Percentiles rank a stretch among this genome's conserved stretches.
These are phyloP conservation scores for Ditylenchus weischeri DNA, from an alignment of 2,888 invertebrate genomes.

Conservation along the genomic window DNA sequence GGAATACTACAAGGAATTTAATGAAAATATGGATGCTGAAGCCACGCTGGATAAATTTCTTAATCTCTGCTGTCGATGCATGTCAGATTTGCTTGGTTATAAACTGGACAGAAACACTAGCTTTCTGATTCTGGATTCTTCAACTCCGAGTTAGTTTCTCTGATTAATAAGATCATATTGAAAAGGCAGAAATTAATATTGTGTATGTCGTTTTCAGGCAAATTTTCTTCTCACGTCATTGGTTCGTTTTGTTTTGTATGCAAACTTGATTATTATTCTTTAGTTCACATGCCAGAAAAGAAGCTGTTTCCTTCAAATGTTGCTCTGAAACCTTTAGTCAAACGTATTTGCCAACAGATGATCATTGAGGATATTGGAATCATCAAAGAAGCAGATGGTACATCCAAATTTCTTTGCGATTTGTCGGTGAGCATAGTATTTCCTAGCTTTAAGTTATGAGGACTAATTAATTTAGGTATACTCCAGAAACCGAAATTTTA, in stretches of 20 bases:
- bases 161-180: neutral
- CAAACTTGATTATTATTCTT: too few species aligned
- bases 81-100: constrained; percentile 21
- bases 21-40: constrained; percentile 27
- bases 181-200: neutral
- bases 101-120: constrained; percentile 10
- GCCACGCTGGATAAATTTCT: constrained; percentile 29
- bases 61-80: constrained; percentile 14
- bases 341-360: constrained; percentile 25
- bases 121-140: constrained; percentile 44
- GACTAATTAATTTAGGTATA: constrained; percentile 6
- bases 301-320: constrained; percentile 28
- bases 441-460: too few species aligned
- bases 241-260: too few species aligned
- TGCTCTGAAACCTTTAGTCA: constrained; percentile 26
- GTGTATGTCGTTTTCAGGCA: neutral
- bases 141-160: constrained; percentile 21
- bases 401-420: constrained; percentile 20
- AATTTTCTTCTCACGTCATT: constrained; percentile 36
- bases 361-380: constrained; percentile 20
- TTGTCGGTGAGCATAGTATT: neutral
- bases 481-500: constrained; percentile 42
- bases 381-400: constrained; percentile 19
- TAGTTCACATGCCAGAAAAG: constrained; percentile 10
- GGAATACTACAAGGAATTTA: constrained; percentile 35